Evolutionary conservation across 2,888 invertebrate genomes (phyloP).

Genomic region (Parnassius apollo): DNA sequence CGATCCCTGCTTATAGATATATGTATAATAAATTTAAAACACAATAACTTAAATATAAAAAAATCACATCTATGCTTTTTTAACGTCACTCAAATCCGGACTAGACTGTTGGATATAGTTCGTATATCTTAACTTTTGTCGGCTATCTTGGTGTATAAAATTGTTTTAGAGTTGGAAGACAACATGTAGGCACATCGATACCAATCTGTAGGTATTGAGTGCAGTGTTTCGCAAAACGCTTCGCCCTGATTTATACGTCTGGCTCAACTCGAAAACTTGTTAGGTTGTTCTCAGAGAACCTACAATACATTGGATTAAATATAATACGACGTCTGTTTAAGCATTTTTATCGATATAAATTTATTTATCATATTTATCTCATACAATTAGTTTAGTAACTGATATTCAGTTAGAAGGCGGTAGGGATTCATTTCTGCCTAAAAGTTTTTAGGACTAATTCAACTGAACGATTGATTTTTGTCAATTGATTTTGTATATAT

Average conservation of each 20-base stretch:
- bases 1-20: no score
- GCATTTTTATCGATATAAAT: no score
- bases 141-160: constrained; percentile 62
- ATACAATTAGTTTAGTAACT: no score
- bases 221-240: constrained; percentile 64
- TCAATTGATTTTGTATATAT: no score
- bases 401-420: no score
- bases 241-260: constrained; percentile 70
- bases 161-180: constrained; percentile 59
- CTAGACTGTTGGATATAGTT: constrained; percentile 45
- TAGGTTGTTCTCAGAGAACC: constrained; percentile 11
- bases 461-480: no score
- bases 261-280: constrained; percentile 26
- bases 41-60: background rate
- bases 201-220: constrained; percentile 50
- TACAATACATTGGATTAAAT: no score
- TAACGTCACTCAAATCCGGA: constrained; percentile 31
- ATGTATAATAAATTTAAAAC: background rate
- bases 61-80: constrained; percentile 31
- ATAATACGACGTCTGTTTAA: no score
- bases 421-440: no score
- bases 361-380: no score
- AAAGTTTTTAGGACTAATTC: no score
- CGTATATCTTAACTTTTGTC: constrained; percentile 72
- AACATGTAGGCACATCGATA: constrained; percentile 55